Conservation (phyloP, 2,113 vertebrate genomes). For the Pseudonaja textilis region DNA sequence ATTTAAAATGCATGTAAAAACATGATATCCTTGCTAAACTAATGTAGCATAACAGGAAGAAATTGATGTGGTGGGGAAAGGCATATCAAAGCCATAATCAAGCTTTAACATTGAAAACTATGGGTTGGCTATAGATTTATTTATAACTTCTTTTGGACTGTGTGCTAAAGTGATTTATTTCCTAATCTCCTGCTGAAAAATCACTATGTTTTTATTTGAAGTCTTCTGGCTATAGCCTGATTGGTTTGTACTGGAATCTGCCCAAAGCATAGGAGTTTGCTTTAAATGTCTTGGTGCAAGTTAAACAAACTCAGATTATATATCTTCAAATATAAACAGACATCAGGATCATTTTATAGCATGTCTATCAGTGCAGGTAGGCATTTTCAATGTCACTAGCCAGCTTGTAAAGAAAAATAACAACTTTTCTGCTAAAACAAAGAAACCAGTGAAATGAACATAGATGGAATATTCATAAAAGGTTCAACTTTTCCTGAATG, state of each 20-base stretch:
- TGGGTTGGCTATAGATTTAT: background rate
- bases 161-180: background rate
- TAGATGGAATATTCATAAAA: constrained; percentile 17
- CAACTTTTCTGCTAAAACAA: constrained; percentile 27
- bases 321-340: constrained; percentile 9
- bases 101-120: background rate
- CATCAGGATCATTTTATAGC: background rate
- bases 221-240: background rate
- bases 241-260: background rate
- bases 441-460: constrained; percentile 11
- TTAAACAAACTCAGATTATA: constrained; percentile 9
- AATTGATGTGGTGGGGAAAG: background rate
- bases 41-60: background rate
- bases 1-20: background rate
- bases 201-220: background rate
- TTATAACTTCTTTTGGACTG: background rate
- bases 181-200: background rate
- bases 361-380: background rate
- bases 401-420: constrained; percentile 14
- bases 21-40: background rate
- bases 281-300: constrained; percentile 7
- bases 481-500: constrained; percentile 17
- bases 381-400: background rate
- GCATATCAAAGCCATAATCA: background rate
- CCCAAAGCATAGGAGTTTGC: background rate